Percentiles rank a stretch among this genome's conserved stretches.
Conservation (phyloP, 2,888 invertebrate species). For the Sycophila texana region DNA sequence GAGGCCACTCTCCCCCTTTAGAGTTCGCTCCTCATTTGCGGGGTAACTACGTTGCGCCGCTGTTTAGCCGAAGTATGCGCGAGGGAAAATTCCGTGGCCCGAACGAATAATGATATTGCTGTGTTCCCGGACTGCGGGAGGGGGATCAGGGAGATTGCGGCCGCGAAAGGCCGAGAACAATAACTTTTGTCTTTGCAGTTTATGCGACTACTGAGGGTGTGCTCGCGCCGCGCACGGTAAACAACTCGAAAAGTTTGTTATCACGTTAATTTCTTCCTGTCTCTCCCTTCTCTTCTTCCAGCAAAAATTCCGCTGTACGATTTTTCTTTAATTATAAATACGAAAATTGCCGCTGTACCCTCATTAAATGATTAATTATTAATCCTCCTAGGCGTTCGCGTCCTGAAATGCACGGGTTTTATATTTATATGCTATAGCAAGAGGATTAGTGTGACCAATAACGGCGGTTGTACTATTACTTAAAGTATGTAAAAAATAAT, state of each 20-base stretch:
- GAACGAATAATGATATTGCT: constrained; percentile 54
- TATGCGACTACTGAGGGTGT: constrained; percentile 1
- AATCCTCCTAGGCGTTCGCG: no score
- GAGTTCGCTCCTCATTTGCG: constrained; percentile 54
- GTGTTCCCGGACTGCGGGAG: constrained; percentile 4
- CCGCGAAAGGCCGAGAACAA: constrained; percentile 34
- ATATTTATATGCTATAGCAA: no score
- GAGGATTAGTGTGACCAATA: no score
- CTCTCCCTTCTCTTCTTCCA: neutral
- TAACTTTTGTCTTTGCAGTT: constrained; percentile 50
- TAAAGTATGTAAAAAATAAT: no score
- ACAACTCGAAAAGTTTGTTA: constrained; percentile 37
- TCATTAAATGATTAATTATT: no score
- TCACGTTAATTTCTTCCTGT: constrained; percentile 13
- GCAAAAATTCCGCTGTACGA: neutral
- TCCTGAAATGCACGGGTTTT: no score
- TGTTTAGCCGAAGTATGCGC: constrained; percentile 50
- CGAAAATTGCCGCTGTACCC: no score
- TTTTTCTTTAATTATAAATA: neutral
- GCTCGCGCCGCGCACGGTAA: constrained; percentile 3
- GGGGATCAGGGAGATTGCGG: constrained; percentile 21
- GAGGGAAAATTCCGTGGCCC: constrained; percentile 50
- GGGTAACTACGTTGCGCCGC: constrained; percentile 14
- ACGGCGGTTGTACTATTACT: no score
- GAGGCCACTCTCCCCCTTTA: constrained; percentile 31